A percentile compares a stretch with the other conserved stretches of the same genome.
Evolutionary conservation across 2,888 invertebrate genomes (phyloP).

Genomic region (Encarsia formosa): DNA sequence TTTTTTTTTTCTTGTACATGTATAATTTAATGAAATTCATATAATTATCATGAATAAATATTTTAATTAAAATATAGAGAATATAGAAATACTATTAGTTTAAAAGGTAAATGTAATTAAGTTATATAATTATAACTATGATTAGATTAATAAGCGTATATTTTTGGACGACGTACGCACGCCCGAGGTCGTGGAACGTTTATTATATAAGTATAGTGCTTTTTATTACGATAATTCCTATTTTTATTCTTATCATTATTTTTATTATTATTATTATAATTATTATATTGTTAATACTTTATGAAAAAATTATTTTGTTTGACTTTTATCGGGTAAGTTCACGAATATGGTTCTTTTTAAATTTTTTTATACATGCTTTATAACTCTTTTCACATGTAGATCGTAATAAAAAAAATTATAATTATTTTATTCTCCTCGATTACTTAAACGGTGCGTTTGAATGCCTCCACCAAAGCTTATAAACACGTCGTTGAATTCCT

Average conservation of each 20-base stretch:
- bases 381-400: no score
- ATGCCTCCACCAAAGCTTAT: no score
- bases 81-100: constrained; percentile 27
- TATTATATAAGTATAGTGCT: constrained; percentile 17
- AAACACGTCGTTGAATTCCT: no score
- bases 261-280: constrained; percentile 4
- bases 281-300: no score
- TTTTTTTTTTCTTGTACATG: constrained; percentile 5
- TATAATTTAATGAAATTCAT: constrained; percentile 23
- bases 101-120: constrained; percentile 8
- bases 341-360: no score
- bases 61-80: constrained; percentile 27
- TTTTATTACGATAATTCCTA: constrained; percentile 13
- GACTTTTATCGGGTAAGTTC: no score
- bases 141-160: constrained; percentile 19
- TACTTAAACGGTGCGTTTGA: no score
- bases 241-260: constrained; percentile 15
- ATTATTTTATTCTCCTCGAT: no score
- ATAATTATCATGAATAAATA: constrained; percentile 10
- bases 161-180: constrained; percentile 24
- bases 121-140: constrained; percentile 6
- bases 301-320: no score
- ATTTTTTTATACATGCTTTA: no score
- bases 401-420: no score
- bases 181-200: constrained; percentile 21